Evolutionary conservation across 2,113 vertebrate species (phyloP).

Genomic region (Anarhynchus alexandrinus): DNA sequence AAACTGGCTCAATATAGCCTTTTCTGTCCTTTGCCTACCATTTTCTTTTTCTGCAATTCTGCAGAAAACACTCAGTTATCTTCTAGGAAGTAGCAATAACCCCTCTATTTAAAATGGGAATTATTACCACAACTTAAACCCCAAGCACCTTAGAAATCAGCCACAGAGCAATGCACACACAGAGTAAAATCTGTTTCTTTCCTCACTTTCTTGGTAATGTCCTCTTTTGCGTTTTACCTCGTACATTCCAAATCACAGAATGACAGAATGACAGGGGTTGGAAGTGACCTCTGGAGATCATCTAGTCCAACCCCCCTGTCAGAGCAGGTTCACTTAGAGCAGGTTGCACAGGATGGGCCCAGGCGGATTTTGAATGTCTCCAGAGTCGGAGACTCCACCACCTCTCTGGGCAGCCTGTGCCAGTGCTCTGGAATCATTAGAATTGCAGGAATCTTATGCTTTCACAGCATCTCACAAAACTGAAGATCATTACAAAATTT

Average conservation of each 20-base stretch:
- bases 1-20: background rate
- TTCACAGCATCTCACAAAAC: background rate
- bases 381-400: too few species aligned
- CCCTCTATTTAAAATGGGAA: background rate
- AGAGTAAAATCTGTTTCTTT: background rate
- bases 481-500: background rate
- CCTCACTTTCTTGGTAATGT: background rate
- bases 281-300: too few species aligned
- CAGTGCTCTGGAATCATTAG: background rate
- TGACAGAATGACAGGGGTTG: too few species aligned
- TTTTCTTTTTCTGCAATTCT: background rate
- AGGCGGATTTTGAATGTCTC: too few species aligned
- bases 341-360: too few species aligned
- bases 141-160: background rate
- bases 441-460: background rate
- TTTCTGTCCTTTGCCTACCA: background rate
- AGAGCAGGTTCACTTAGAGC: too few species aligned
- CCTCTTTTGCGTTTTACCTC: background rate
- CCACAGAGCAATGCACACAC: background rate
- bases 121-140: background rate
- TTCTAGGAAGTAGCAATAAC: background rate
- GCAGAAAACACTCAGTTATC: background rate
- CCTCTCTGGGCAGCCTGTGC: too few species aligned
- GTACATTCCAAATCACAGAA: background rate
- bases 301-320: too few species aligned